Conservation (phyloP, 2,888 invertebrate species). For the Cordilura impudica region DNA sequence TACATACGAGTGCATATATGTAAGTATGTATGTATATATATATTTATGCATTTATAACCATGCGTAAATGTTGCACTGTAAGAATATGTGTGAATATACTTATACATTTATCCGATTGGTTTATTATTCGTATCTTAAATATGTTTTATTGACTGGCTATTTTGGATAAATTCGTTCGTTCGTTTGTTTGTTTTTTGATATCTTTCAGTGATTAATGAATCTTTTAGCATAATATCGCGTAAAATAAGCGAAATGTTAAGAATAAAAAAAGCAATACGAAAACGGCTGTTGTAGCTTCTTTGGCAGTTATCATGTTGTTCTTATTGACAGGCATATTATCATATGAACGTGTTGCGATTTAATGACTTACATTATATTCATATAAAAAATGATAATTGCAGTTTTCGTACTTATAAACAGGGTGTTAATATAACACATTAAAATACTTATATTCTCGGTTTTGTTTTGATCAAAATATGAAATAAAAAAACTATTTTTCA, state of each 20-base stretch:
- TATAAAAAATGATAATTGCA: slow-evolving; percentile 47
- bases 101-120: slow-evolving; percentile 23
- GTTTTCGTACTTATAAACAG: not conserved
- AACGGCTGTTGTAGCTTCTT: slow-evolving; percentile 58
- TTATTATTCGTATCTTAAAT: slow-evolving; percentile 56
- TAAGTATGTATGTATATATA: too few relatives aligned
- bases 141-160: slow-evolving; percentile 26
- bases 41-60: too few relatives aligned
- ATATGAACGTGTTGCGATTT: slow-evolving; percentile 69
- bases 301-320: slow-evolving; percentile 63
- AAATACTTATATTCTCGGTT: not conserved
- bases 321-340: slow-evolving; percentile 69
- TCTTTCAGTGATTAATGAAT: slow-evolving; percentile 58
- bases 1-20: too few relatives aligned
- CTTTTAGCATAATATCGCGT: slow-evolving; percentile 48
- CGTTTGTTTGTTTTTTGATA: slow-evolving; percentile 15
- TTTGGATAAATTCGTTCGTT: slow-evolving; percentile 23
- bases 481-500: too few relatives aligned
- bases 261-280: slow-evolving; percentile 16
- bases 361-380: slow-evolving; percentile 67
- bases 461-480: not conserved
- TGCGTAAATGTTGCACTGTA: too few relatives aligned
- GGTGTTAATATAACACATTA: slow-evolving; percentile 14
- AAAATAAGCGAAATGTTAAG: slow-evolving; percentile 38
- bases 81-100: not conserved